A percentile compares a stretch with the other conserved stretches of the same genome.
Evolutionary conservation across 2,113 vertebrate species (phyloP).

Genomic region (Uria aalge): DNA sequence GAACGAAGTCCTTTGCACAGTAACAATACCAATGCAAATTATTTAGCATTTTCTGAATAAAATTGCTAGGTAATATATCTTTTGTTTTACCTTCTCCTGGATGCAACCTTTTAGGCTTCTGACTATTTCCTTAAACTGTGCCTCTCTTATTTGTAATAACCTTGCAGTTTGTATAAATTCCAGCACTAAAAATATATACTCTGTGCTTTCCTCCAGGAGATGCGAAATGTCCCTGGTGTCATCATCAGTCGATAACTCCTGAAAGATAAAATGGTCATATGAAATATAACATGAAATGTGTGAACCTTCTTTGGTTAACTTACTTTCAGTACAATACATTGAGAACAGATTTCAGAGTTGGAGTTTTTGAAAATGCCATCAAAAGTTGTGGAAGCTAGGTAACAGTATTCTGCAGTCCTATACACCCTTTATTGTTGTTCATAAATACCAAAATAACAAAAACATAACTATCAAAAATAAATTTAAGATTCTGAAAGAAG

Average conservation of each 20-base stretch:
- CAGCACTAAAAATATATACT: background rate
- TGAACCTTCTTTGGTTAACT: background rate
- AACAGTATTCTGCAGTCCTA: background rate
- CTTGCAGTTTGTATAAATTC: background rate
- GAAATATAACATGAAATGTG: background rate
- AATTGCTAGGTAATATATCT: background rate
- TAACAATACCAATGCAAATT: background rate
- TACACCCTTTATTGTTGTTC: background rate
- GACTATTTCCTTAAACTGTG: constrained; percentile 6
- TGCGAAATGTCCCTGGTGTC: background rate
- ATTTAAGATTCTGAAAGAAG: background rate
- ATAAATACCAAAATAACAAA: background rate
- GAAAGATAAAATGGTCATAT: background rate
- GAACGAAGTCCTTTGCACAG: background rate
- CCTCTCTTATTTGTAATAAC: constrained; percentile 41
- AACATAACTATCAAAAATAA: fast-evolving
- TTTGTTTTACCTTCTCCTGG: constrained; percentile 22
- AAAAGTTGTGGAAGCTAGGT: background rate
- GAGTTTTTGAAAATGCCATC: background rate
- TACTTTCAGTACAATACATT: background rate
- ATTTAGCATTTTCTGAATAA: background rate
- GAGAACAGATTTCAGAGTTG: background rate
- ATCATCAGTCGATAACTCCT: background rate
- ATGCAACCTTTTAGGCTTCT: background rate
- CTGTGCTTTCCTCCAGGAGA: background rate